phyloP scores from a whole-genome alignment of 2,797 vertebrate species.

The Xenopus petersii region DNA sequence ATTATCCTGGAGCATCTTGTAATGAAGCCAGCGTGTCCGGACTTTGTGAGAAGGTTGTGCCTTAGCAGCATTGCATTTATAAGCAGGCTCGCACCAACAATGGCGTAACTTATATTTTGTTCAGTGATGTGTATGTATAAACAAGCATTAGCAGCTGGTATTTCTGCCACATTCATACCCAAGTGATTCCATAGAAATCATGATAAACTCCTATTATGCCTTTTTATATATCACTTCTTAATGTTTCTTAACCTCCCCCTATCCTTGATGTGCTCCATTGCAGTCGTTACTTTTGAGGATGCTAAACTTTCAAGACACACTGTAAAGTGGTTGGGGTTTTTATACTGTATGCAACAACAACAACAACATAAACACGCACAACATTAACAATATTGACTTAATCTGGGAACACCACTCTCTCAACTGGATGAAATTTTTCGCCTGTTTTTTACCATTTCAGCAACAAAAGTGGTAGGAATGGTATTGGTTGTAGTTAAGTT shows the following conservation, averaged over 20 bases:
- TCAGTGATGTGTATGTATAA: slow-evolving; percentile 54
- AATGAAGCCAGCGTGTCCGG: slow-evolving; percentile 92
- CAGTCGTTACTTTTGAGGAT: too few relatives aligned
- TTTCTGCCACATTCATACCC: slow-evolving; percentile 61
- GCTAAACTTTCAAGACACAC: too few relatives aligned
- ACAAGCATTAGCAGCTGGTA: slow-evolving; percentile 65
- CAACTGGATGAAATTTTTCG: too few relatives aligned
- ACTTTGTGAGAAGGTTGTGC: slow-evolving; percentile 92
- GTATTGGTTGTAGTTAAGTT: not conserved
- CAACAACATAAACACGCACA: too few relatives aligned
- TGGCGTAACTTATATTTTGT: slow-evolving; percentile 69
- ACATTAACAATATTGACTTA: too few relatives aligned
- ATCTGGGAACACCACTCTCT: too few relatives aligned
- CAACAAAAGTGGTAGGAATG: not conserved
- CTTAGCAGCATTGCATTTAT: slow-evolving; percentile 93
- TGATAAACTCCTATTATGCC: slow-evolving; percentile 17
- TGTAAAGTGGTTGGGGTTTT: too few relatives aligned
- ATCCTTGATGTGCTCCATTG: too few relatives aligned
- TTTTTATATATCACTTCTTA: slow-evolving; percentile 32
- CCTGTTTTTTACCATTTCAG: slow-evolving; percentile 9
- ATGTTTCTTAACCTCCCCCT: too few relatives aligned
- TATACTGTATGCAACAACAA: too few relatives aligned
- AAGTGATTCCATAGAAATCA: slow-evolving; percentile 48
- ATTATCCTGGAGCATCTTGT: slow-evolving; percentile 92
- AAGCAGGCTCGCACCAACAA: slow-evolving; percentile 92